These are phyloP conservation scores for Hippocampus comes DNA, from an alignment of 2,113 vertebrate genomes.

Conservation along the genomic window DNA sequence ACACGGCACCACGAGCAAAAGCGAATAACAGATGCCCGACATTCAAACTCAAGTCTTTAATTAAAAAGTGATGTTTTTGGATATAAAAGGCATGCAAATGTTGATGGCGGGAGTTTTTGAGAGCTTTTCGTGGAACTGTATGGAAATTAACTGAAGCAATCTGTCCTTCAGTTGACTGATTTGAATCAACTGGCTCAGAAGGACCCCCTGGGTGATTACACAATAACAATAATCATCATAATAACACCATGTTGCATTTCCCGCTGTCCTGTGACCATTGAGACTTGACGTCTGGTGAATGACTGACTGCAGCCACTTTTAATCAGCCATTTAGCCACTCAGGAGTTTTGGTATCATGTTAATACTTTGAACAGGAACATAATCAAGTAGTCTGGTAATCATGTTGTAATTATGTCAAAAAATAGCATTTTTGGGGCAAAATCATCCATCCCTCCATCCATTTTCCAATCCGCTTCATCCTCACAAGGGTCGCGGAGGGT, in stretches of 20 bases:
- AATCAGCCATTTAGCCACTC: not conserved
- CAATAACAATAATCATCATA: not conserved
- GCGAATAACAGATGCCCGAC: not conserved
- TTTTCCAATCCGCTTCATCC: too few relatives aligned
- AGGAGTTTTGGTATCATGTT: not conserved
- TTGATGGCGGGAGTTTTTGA: not conserved
- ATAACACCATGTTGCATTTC: not conserved
- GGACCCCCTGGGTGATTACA: not conserved
- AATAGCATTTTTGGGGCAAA: not conserved
- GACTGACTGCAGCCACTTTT: not conserved
- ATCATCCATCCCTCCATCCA: not conserved
- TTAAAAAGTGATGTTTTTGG: conserved; percentile 17
- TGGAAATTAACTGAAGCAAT: conserved; percentile 11
- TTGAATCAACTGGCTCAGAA: not conserved
- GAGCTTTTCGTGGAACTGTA: conserved; percentile 11
- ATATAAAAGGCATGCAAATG: conserved; percentile 6
- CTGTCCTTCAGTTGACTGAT: not conserved
- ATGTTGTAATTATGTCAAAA: not conserved
- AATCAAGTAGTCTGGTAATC: not conserved
- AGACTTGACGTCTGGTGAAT: not conserved
- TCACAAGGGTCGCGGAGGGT: too few relatives aligned
- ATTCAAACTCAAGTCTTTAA: conserved; percentile 1
- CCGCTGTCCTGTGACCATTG: not conserved
- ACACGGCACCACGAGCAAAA: not conserved
- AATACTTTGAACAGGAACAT: not conserved